Base-by-base conservation (phyloP, 2,113 vertebrate species). In the Cinclus mexicanus region DNA sequence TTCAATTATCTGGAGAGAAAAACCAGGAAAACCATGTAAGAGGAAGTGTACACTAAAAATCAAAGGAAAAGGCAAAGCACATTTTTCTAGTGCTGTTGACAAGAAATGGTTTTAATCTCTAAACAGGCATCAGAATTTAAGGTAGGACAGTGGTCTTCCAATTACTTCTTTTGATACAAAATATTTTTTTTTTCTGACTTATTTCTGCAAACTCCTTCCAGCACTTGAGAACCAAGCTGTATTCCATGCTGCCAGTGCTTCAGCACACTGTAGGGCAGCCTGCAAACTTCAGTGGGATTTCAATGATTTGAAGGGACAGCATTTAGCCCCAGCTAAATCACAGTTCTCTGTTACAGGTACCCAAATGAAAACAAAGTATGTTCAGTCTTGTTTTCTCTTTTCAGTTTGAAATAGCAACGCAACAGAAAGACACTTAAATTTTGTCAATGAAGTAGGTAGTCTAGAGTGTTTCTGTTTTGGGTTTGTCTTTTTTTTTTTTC, bases 401-500 rank as follows among this genome's bases (percentile, higher is more conserved):
- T 50, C 25, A 39, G 12, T 71, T 17, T 63, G 35, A 80, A 94
- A 31, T 31, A 53, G 10, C 56, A 56, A 50, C 41, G 14, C 19
- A 16, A 69, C 17, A 50, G 26, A 65, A 91, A 77, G 20, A 29
- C 26, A 70, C 6, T n/a, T 2, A 65, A 29, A 65, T 50, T 74
- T 61, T 57, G 37, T 49, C 49, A 60, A 6, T 11, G 9, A 74
- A 41, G 21, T 12, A 69, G 21, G 14, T 20, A 60, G 26, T 37
- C 31, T 22, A 33, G 9, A 7, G 2, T 26, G 8, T 49, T 76
- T 33, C 12, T 14, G 41, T 39, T 11, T 39, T 11, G 0, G 0
- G 4, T 72, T 44, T 1, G 23, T 28, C 24, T 20, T 6, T n/a
- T 8, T 8, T 52, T 16, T 52, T 52, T 15, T 14, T 14, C 41